Evolutionary conservation across 2,797 vertebrate genomes (phyloP).

Genomic region (Rhinoraja longicauda): DNA sequence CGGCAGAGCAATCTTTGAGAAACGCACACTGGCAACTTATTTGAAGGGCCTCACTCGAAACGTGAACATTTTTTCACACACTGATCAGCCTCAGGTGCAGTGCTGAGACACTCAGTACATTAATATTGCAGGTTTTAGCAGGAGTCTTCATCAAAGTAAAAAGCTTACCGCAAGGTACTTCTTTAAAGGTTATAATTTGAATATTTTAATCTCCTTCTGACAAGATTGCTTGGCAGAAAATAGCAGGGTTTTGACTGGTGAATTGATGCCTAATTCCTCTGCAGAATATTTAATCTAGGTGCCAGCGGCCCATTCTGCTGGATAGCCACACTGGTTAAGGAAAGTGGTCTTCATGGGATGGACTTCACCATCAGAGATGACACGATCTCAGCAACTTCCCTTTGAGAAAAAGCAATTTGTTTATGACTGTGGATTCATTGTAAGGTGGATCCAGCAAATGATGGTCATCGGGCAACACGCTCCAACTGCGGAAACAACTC

Average conservation of each 20-base stretch:
- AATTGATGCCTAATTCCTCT: neutral
- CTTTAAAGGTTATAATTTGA: conserved; percentile 22
- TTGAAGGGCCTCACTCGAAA: neutral
- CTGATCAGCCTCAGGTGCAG: neutral
- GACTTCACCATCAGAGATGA: too few species aligned
- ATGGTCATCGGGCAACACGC: too few species aligned
- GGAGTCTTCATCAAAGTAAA: neutral
- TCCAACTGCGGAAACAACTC: too few species aligned
- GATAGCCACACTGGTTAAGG: too few species aligned
- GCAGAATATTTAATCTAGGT: too few species aligned
- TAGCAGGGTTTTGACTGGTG: neutral
- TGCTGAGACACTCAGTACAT: neutral
- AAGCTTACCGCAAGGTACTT: neutral
- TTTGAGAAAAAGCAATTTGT: too few species aligned
- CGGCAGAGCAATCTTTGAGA: neutral
- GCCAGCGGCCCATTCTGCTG: too few species aligned
- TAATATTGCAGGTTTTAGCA: neutral
- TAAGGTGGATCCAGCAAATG: too few species aligned
- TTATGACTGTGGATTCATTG: too few species aligned
- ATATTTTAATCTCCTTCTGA: neutral
- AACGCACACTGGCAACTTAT: too few species aligned
- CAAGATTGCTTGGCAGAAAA: neutral
- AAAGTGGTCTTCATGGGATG: too few species aligned
- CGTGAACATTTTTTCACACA: neutral
- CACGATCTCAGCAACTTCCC: too few species aligned